Percentiles rank a stretch among this genome's conserved stretches.
Conservation (phyloP, 1,140 invertebrate genomes). For the Hetaerina americana region DNA sequence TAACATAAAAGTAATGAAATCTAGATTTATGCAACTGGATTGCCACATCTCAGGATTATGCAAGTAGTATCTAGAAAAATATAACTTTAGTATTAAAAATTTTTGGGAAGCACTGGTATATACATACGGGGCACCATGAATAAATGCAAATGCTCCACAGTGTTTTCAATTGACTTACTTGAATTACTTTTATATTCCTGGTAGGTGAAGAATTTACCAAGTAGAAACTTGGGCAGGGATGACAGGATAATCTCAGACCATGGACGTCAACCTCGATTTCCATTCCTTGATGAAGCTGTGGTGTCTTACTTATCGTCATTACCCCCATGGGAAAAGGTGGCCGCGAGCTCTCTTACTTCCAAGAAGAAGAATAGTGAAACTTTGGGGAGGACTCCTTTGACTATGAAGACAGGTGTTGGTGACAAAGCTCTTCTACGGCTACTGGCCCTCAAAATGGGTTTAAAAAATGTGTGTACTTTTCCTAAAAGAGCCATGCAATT, state of each 20-base stretch:
- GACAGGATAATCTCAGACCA: constrained; percentile 68
- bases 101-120: too few relatives aligned
- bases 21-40: too few relatives aligned
- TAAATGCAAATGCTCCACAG: too few relatives aligned
- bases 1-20: too few relatives aligned
- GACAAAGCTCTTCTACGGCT: constrained; percentile 84
- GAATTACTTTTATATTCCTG: too few relatives aligned
- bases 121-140: too few relatives aligned
- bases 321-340: constrained; percentile 63
- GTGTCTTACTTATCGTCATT: constrained; percentile 56
- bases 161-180: too few relatives aligned
- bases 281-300: constrained; percentile 90
- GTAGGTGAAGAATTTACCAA: constrained; percentile 39
- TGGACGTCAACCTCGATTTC: constrained; percentile 38
- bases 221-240: constrained; percentile 86
- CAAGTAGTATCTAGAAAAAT: too few relatives aligned
- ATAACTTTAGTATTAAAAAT: too few relatives aligned
- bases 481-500: constrained; percentile 94
- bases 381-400: constrained; percentile 47
- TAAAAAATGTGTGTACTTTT: constrained; percentile 47
- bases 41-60: too few relatives aligned
- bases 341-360: background rate
- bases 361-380: background rate
- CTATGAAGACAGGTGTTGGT: constrained; percentile 61
- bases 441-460: constrained; percentile 57